Evolutionary conservation across 2,113 vertebrate species (phyloP), one percentile per base, ranked within the genome.

Genomic region (Limnothrissa miodon): DNA sequence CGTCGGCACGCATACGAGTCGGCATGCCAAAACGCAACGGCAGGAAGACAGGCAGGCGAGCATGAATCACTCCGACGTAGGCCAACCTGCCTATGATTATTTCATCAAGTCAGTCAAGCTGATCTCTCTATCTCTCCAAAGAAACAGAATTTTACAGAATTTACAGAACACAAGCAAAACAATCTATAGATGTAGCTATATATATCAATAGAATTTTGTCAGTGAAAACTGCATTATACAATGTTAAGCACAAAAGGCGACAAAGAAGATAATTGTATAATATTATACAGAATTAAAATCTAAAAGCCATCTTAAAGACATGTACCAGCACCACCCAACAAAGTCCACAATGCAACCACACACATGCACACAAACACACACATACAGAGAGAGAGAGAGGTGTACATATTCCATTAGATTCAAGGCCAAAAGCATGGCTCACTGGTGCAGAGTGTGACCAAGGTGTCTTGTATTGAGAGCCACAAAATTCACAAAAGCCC

Each of bases 1-100:
- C 0, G 17, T 56, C 23, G 45, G 39, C 46, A 80, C 53, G 81
- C 81, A 85, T 83, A 85, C 53, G 81, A 85, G 80, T 48, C 45
- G 66, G 59, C 78, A 82, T 56, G 21, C 25, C 4, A 15, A 29
- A 74, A 13, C 29, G 11, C 8, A 4, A 25, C 9, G 59, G 25
- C 19, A 11, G 59, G 25, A 1, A 11, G 11, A 23, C 53, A 5
- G 53, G 53, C 29, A 33, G 66, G 66, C 25, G 29, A 29, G 15
- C 33, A 33, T 13, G 10, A 74, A 74, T 17, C 59, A 62, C 59
- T 11, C 66, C 2, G 29, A 13, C 46, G 11, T 33, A 33, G 25
- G 59, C 23, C 59, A 4, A 15, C 33, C 66, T 33, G 48, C 62
- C 56, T 39, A 44, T 48, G 79, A 45, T 80, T 83, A 45, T 45